Evolutionary conservation across 2,888 invertebrate species (phyloP).

Genomic region (Labia minor): DNA sequence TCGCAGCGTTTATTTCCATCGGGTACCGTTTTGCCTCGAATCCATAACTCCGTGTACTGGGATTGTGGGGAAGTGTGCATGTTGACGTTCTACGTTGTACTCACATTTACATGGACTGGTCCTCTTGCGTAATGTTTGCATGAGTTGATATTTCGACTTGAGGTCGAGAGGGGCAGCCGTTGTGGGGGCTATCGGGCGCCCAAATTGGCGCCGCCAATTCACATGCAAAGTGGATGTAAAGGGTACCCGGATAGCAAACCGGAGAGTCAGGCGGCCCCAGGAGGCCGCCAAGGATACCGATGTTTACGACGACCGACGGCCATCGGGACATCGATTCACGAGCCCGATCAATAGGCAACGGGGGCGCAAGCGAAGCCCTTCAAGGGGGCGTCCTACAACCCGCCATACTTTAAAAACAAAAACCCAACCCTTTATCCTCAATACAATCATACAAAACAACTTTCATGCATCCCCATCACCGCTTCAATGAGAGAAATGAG

Average conservation of each 20-base stretch:
- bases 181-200: neutral
- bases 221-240: neutral
- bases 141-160: slow-evolving; percentile 32
- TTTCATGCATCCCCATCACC: no score
- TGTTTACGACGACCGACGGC: slow-evolving; percentile 6
- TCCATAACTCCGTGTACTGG: no score
- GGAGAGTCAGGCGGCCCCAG: neutral
- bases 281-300: neutral
- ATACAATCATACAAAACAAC: no score
- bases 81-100: slow-evolving; percentile 37
- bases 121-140: slow-evolving; percentile 89
- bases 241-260: neutral
- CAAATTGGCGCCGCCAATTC: neutral
- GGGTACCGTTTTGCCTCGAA: no score
- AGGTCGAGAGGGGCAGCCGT: slow-evolving; percentile 13
- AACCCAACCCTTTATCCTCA: no score
- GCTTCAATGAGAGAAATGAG: no score
- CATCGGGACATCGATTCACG: neutral
- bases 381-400: neutral
- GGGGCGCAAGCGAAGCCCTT: neutral
- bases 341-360: neutral
- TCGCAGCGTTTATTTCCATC: no score
- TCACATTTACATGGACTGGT: slow-evolving; percentile 90
- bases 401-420: neutral
- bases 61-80: neutral